Conservation (phyloP, 2,888 invertebrate genomes). For the Herminia tarsipennalis region DNA sequence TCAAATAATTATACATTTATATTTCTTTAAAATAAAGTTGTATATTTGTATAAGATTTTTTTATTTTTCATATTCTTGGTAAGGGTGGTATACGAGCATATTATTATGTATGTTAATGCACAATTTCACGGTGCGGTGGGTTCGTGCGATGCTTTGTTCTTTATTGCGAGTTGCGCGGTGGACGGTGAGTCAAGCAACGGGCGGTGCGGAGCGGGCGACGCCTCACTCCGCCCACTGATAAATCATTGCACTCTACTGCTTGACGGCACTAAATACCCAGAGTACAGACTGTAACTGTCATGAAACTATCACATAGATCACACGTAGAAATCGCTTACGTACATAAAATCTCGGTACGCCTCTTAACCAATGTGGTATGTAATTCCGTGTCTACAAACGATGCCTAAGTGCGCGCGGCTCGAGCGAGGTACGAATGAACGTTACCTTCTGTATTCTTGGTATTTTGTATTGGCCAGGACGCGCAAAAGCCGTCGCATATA, state of each 20-base stretch:
- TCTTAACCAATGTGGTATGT: no score
- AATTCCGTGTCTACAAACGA: no score
- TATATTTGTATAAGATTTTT: conserved; percentile 23
- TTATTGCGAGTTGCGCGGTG: conserved; percentile 26
- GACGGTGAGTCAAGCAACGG: conserved; percentile 46
- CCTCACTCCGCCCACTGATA: conserved; percentile 41
- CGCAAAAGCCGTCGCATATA: no score
- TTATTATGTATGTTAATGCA: conserved; percentile 53
- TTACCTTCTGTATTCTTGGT: no score
- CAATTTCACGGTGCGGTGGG: conserved; percentile 49
- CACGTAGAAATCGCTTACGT: no score
- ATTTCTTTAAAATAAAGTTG: conserved; percentile 13
- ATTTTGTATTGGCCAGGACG: no score
- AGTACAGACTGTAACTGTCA: no score
- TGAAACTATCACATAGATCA: no score
- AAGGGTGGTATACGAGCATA: conserved; percentile 36
- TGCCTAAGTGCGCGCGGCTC: no score
- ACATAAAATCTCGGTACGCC: no score
- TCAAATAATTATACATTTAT: conserved; percentile 18
- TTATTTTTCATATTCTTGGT: conserved; percentile 23
- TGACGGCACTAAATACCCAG: no score
- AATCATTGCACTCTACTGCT: conserved; percentile 21
- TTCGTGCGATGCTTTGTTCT: conserved; percentile 50
- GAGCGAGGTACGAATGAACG: no score
- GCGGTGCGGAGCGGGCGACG: conserved; percentile 33